Base-by-base conservation (phyloP, 2,888 invertebrate genomes). In the Lissonota sp. region DNA sequence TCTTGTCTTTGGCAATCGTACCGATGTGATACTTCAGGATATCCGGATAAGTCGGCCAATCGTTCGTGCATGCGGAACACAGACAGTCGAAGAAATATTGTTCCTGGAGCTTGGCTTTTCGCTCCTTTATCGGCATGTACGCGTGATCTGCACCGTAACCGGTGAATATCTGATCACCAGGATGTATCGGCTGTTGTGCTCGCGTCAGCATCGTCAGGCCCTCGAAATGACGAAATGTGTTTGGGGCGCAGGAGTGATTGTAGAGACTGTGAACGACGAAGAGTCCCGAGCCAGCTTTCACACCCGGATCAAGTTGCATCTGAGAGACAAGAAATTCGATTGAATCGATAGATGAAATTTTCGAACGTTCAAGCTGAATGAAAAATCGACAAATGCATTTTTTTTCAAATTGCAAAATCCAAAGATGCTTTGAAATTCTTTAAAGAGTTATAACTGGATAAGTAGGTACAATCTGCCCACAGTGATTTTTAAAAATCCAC, bases 241-340 rank as follows among this genome's bases (percentile, higher is more conserved):
- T 92, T 5, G 92, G 89, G 2, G 90, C 88, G 62, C 92, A 92
- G 10, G 92, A 91, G 80, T 92, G 92, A 84, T 92, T 92, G 73
- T 91, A 90, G 12, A 92, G 80, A 73, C 92, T 92, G 57, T 90
- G 89, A 14, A 88, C 73, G 2, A 90, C 85, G 46, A 90, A 92
- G 5, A 92, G 83, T n/a, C 92, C 92, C 0, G 92, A 92, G 26
- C 92, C 92, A 8, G 88, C 85, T 79, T 90, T 90, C 10, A 90
- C 84, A 6, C 92, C 91, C 12, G 91, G 90, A 57, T 91, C 91
- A 64, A 88, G 90, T 84, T 92, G 92, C 70, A 92, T 86, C 92
- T 92, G 58, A 39, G 80, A 57, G 8, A 53, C 58, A 66, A 46
- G 63, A 81, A 70, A 40, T 6, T 26, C 26, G 26, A 26, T 26